These are phyloP conservation scores for Ochropleura leucogaster DNA, from an alignment of 2,888 invertebrate genomes.

Conservation along the genomic window DNA sequence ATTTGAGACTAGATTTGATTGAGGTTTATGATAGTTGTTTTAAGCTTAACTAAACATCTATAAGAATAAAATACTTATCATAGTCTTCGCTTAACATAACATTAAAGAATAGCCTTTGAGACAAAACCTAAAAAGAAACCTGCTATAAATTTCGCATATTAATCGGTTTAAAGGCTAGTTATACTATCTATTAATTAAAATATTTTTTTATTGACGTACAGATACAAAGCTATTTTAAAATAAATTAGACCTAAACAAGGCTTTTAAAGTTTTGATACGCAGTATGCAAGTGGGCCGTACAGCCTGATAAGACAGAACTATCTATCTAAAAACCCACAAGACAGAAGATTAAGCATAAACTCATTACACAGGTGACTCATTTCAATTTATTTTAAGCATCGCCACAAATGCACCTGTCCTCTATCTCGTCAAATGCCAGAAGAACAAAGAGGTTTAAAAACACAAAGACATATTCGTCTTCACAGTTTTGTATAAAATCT, in stretches of 20 bases:
- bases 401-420: conserved; percentile 45
- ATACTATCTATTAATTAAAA: not conserved
- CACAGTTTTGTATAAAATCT: conserved; percentile 62
- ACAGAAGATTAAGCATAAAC: conserved; percentile 13
- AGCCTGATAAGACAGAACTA: conserved; percentile 2
- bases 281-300: not conserved
- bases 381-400: not conserved
- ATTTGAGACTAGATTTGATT: not conserved
- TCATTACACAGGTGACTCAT: conserved; percentile 28
- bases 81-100: too few species aligned
- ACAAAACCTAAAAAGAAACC: not conserved
- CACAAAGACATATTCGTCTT: conserved; percentile 59
- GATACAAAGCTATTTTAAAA: too few species aligned
- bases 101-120: not conserved
- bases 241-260: conserved; percentile 1
- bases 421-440: conserved; percentile 38
- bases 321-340: conserved; percentile 5
- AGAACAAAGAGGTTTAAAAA: conserved; percentile 33
- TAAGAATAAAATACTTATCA: not conserved
- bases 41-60: not conserved
- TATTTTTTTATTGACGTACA: too few species aligned
- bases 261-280: not conserved
- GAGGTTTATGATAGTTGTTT: not conserved
- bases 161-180: too few species aligned
- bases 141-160: not conserved